phyloP scores from a whole-genome alignment of 2,888 invertebrate species.

The Beris chalybata region DNA sequence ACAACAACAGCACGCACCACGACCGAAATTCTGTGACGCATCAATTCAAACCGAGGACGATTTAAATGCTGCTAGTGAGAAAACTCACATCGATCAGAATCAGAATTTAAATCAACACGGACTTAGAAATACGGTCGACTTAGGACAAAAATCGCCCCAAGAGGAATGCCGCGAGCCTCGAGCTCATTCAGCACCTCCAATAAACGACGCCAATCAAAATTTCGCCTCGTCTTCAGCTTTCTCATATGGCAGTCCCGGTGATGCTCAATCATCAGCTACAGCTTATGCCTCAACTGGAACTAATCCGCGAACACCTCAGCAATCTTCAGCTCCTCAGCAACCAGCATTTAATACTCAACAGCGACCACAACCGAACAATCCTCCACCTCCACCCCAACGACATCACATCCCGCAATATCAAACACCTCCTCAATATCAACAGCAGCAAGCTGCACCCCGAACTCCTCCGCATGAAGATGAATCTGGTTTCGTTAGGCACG shows the following conservation, averaged over 20 bases:
- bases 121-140: conserved; percentile 76
- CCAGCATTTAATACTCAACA: conserved; percentile 44
- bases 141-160: conserved; percentile 67
- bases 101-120: conserved; percentile 66
- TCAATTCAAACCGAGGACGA: conserved; percentile 55
- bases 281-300: conserved; percentile 19
- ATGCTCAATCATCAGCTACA: background rate
- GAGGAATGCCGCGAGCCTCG: conserved; percentile 64
- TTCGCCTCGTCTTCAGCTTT: conserved; percentile 10
- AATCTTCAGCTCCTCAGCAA: conserved; percentile 39
- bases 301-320: conserved; percentile 53
- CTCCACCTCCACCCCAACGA: conserved; percentile 22
- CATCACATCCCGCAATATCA: conserved; percentile 22
- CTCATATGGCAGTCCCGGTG: background rate
- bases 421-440: conserved; percentile 24
- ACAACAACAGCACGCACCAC: conserved; percentile 29
- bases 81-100: conserved; percentile 36
- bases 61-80: conserved; percentile 41
- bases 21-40: conserved; percentile 52
- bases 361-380: conserved; percentile 44
- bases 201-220: conserved; percentile 47
- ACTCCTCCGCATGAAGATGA: conserved; percentile 41
- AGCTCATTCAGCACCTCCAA: conserved; percentile 79
- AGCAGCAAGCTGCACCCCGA: conserved; percentile 28
- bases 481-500: conserved; percentile 68